Base-by-base conservation (phyloP, 2,797 vertebrate species). In the Cyprinodon diabolis region DNA sequence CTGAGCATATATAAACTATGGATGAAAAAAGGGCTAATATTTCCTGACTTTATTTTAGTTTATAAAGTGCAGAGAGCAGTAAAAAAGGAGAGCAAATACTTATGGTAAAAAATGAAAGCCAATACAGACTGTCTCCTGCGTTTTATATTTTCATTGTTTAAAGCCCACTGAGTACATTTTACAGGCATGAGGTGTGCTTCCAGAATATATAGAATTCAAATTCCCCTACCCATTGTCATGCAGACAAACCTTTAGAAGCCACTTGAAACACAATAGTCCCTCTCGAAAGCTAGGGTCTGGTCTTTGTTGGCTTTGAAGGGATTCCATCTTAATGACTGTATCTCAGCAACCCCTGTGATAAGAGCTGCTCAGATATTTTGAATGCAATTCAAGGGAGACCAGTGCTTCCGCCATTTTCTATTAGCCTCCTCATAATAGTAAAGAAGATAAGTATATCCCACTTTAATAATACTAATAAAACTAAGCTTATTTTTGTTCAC, bases 271-370 rank as follows among this genome's bases (percentile, higher is more conserved):
- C 65, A 47, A 66, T 25, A 30, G 45, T 43, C 19, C 37, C 60
- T 63, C 60, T 63, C 37, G 2, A 43, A 43, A 63, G 60, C 60
- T 43, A 40, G 17, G 19, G 60, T 63, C 60, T 63, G 19, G 10
- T 63, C 37, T 43, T 63, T 63, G 17, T 63, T 63, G 40, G 60
- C 40, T 52, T 52, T 52, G 17, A 6, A 63, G 37, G 37, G 60
- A 63, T 63, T 63, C 60, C 21, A n/a, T 21, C 60, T 63, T 10
- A 63, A 63, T 63, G 60, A 43, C 12, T 63, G 60, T 43, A 63
- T 63, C 60, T 63, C 60, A 63, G 35, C 35, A 62, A 62, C 58
- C 58, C 58, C 30, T 62, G 35, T 62, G 19, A 12, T 40, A 11
- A 11, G 19, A 43, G 37, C 37, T 43, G 37, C n/a, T 43, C 35